Evolutionary conservation across 2,888 invertebrate genomes (phyloP), one percentile per base, ranked within the genome.

Genomic region (Axea sp.): DNA sequence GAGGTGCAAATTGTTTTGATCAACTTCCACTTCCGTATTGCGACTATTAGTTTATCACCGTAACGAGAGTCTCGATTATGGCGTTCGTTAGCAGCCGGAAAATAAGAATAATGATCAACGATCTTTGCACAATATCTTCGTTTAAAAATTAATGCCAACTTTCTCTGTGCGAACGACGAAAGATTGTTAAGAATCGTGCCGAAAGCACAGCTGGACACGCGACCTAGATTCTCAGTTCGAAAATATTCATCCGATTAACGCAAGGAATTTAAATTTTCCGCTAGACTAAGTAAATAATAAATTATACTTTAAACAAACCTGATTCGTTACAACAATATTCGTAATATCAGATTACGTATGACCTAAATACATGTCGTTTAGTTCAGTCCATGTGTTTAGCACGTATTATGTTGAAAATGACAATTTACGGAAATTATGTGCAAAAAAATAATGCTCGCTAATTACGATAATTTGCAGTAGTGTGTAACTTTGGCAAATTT

Each of bases 1-100:
- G 76, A 55, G 71, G 69, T 39, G 80, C 77, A 81, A 84, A 83
- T 84, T 83, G 84, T 83, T 81, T 80, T 79, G 83, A 84, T 84
- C 81, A 80, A 83, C 82, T 82, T 74, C 69, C 72, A 79, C 79
- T 80, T 82, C 81, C 81, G 81, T 62, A 73, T 53, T 55, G 55
- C 60, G 51, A 14, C 49, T 57, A 72, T 72, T 68, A 39, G 72
- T 62, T 75, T 67, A 62, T 62, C 75, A 28, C 6, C 30, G 49
- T 57, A 74, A 73, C 62, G 53, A 73, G 59, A 49, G 30, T 41
- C 67, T 72, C 41, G 67, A 71, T 75, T 75, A 74, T 74, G 55
- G 39, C 49, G 45, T 71, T 71, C 75, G 75, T 75, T 75, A 71
- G 67, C 37, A 31, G 49, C 60, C 62, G 71, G 62, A 67, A 75